Conservation (phyloP, 1,140 invertebrate genomes). For the Listronotus bonariensis region DNA sequence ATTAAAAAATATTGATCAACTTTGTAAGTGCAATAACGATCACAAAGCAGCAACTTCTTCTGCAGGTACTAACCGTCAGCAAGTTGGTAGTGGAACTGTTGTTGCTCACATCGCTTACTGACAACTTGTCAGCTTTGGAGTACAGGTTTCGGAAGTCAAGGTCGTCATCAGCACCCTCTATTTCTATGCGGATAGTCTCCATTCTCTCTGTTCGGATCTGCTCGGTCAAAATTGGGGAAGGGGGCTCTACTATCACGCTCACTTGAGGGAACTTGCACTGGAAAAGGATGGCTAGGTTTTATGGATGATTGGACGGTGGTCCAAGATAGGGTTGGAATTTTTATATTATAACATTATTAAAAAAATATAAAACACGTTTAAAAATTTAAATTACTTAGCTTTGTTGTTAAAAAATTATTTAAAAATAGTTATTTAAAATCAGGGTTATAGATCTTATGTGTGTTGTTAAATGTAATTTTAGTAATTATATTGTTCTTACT, state of each 20-base stretch:
- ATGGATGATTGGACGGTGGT: conserved; percentile 5
- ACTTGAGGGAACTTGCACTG: conserved; percentile 62
- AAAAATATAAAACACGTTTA: no score
- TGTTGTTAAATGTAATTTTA: no score
- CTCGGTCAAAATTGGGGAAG: conserved; percentile 63
- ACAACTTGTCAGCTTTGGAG: conserved; percentile 55
- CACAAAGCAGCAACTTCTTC: conserved; percentile 31
- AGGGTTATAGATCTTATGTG: no score
- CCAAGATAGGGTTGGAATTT: no score
- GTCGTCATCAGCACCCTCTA: conserved; percentile 53
- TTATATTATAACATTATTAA: no score
- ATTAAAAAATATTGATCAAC: background rate
- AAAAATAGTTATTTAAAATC: no score
- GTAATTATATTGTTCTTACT: no score
- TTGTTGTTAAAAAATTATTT: no score
- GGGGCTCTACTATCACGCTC: conserved; percentile 71
- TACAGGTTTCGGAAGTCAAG: conserved; percentile 49
- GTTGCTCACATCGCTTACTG: conserved; percentile 52
- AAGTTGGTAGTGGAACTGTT: conserved; percentile 62
- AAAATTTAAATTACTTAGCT: no score
- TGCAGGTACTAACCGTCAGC: conserved; percentile 59
- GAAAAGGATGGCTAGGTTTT: conserved; percentile 33
- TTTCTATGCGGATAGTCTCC: conserved; percentile 53
- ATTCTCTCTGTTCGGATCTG: conserved; percentile 58
- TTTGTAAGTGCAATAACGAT: conserved; percentile 7